Base-by-base conservation (phyloP, 2,888 invertebrate genomes). In the Barypeithes pellucidus region DNA sequence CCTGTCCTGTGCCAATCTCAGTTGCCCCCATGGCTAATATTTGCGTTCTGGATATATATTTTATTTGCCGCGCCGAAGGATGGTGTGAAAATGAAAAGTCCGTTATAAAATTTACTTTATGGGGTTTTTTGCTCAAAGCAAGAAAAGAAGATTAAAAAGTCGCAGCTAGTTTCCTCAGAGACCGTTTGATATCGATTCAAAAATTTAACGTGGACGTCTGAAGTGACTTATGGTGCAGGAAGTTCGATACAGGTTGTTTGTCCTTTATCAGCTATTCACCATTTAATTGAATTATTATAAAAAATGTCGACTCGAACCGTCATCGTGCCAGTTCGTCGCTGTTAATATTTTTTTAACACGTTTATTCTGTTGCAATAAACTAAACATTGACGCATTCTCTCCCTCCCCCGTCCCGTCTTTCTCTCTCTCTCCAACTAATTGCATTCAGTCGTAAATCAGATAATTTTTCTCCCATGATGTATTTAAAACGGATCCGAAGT, bases 401-500 rank as follows among this genome's bases (percentile, higher is more conserved):
- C 29, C 29, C 29, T 24, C 24, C 24, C 9, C 29, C 1, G 7
- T 29, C 29, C 29, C 7, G 29, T 29, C 29, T 29, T 29, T 29
- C 29, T 29, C 29, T 5, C 7, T 29, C 29, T 36, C 61, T 45
- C 29, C n/a, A 71, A 65, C 65, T 50, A 71, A 71, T 71, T 62
- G 65, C 57, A 36, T 59, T 50, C 47, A 36, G 39, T 65, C 65
- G 41, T 71, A 71, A 71, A 65, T 65, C 71, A 22, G 36, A 60
- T 41, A 52, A 65, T 63, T 71, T 71, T 71, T 71, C 50, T 59
- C 47, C 59, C 59, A 39, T 14, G 60, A 47, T 65, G 60, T 65
- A 52, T 71, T 71, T 60, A 71, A 61, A 65, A 54, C 72, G 67
- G 43, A 72, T 63, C 63, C 63, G 67, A 67, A 72, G 72, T 72